phyloP scores from a whole-genome alignment of 2,113 vertebrate species.

The Taurulus bubalis region DNA sequence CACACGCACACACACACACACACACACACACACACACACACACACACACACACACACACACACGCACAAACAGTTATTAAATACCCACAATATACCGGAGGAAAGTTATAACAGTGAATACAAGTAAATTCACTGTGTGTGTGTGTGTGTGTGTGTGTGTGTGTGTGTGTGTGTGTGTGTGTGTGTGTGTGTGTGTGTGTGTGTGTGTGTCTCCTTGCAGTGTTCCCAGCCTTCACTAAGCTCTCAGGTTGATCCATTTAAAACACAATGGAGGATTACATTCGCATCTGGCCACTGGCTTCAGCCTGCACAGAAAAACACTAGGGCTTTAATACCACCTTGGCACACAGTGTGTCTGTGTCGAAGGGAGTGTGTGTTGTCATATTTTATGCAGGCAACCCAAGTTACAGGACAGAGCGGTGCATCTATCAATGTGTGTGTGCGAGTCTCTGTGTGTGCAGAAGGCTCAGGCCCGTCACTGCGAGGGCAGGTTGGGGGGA shows the following conservation, averaged over 20 bases:
- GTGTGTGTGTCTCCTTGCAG: conserved; percentile 16
- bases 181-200: neutral
- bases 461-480: conserved; percentile 59
- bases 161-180: neutral
- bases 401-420: conserved; percentile 12
- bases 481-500: conserved; percentile 69
- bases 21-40: conserved; percentile 18
- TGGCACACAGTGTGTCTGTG: conserved; percentile 44
- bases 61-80: conserved; percentile 24
- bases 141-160: neutral
- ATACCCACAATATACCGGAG: conserved; percentile 25
- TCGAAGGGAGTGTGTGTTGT: conserved; percentile 33
- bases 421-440: neutral
- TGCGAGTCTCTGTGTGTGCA: conserved; percentile 26
- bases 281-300: conserved; percentile 73
- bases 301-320: conserved; percentile 50
- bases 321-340: conserved; percentile 58
- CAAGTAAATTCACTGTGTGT: conserved; percentile 11
- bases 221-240: conserved; percentile 60
- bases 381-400: conserved; percentile 46
- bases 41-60: conserved; percentile 25
- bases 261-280: conserved; percentile 78
- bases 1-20: conserved; percentile 24
- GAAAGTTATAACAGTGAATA: conserved; percentile 37
- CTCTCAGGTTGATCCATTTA: conserved; percentile 74